Percentiles rank a stretch among this genome's conserved stretches.
phyloP scores from a whole-genome alignment of 2,113 vertebrate genomes.

The Pygoscelis adeliae region DNA sequence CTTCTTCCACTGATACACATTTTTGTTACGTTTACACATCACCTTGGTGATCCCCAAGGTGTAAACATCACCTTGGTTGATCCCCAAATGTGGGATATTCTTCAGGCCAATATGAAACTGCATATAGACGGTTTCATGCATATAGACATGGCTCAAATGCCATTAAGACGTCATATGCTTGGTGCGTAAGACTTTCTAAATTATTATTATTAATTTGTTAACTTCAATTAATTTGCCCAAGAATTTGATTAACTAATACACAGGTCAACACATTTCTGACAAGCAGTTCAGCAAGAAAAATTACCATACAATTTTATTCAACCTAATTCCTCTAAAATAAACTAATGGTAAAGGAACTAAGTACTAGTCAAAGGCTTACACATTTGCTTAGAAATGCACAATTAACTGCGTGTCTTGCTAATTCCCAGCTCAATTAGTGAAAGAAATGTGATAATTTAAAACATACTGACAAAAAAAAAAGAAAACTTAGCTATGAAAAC shows the following conservation, averaged over 20 bases:
- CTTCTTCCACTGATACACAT: background rate
- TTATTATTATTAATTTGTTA: background rate
- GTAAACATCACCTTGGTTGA: background rate
- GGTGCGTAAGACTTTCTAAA: background rate
- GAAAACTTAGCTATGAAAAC: background rate
- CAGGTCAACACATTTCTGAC: background rate
- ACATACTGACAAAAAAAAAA: background rate
- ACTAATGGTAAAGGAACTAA: background rate
- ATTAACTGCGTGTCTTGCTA: constrained; percentile 1
- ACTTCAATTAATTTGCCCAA: background rate
- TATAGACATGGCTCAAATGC: background rate
- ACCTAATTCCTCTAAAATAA: background rate
- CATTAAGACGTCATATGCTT: background rate
- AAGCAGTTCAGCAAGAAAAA: background rate
- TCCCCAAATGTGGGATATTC: background rate
- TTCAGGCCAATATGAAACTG: background rate
- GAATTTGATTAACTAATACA: background rate
- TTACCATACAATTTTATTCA: background rate
- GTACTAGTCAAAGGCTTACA: background rate
- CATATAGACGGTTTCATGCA: background rate
- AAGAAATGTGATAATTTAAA: constrained; percentile 6
- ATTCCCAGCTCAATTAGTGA: constrained; percentile 35
- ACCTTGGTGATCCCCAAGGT: background rate
- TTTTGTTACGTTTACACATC: background rate
- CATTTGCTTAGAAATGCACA: constrained; percentile 3